Evolutionary conservation across 2,888 invertebrate species (phyloP).

Genomic region (Thelaira solivaga): DNA sequence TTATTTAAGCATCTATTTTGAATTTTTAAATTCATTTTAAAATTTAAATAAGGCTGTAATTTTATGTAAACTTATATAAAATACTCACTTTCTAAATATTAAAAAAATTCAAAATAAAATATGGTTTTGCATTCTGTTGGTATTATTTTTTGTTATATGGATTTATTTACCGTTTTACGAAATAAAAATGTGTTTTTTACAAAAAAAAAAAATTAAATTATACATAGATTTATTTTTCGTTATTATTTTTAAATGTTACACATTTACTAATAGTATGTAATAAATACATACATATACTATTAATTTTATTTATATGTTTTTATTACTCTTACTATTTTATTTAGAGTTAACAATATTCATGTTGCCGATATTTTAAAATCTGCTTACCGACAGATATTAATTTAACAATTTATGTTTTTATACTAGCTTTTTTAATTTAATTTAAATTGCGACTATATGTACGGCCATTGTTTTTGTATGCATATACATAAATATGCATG

Average conservation of each 20-base stretch:
- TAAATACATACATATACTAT: too few relatives aligned
- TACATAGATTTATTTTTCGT: slow-evolving; percentile 34
- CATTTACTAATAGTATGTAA: slow-evolving; percentile 49
- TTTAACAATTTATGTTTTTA: slow-evolving; percentile 32
- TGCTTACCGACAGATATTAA: slow-evolving; percentile 37
- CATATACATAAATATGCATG: too few relatives aligned
- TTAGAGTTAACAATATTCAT: slow-evolving; percentile 57
- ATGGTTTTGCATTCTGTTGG: slow-evolving; percentile 12
- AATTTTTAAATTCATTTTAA: too few relatives aligned
- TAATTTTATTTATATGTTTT: slow-evolving; percentile 29
- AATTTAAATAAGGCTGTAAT: too few relatives aligned
- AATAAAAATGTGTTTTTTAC: slow-evolving; percentile 46
- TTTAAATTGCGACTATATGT: slow-evolving; percentile 57
- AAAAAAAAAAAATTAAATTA: slow-evolving; percentile 52
- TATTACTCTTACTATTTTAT: slow-evolving; percentile 21
- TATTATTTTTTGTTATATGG: slow-evolving; percentile 26
- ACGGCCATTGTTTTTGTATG: slow-evolving; percentile 55
- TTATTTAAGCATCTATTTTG: too few relatives aligned
- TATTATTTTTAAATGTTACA: slow-evolving; percentile 47
- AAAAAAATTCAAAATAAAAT: slow-evolving; percentile 40
- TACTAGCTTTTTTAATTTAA: slow-evolving; percentile 46
- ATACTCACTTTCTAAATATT: too few relatives aligned
- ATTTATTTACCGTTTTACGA: slow-evolving; percentile 39
- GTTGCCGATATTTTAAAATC: not conserved
- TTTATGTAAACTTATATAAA: too few relatives aligned